Evolutionary conservation across 2,797 vertebrate genomes (phyloP).

Genomic region (Cirrhinus mrigala): DNA sequence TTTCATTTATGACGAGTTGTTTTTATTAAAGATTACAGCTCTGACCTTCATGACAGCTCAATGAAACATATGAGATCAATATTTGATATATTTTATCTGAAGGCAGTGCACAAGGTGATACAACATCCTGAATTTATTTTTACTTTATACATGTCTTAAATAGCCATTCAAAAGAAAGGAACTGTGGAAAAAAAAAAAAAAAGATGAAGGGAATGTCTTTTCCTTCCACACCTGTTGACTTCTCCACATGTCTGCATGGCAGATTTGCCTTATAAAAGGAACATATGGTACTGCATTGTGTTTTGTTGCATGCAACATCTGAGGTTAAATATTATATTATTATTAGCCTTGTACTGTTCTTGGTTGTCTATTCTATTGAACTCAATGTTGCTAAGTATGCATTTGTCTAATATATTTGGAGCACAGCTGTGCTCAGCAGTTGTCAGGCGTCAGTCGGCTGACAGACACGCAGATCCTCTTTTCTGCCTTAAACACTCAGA

Average conservation of each 20-base stretch:
- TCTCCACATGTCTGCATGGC: neutral
- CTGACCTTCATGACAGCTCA: neutral
- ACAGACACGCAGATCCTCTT: conserved; percentile 24
- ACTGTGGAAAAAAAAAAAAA: neutral
- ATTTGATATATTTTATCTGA: neutral
- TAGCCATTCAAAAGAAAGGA: neutral
- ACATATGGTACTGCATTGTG: neutral
- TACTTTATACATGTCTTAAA: neutral
- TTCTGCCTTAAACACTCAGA: conserved; percentile 22
- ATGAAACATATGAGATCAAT: neutral
- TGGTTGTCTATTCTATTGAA: neutral
- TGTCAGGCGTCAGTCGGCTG: conserved; percentile 46
- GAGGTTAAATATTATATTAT: conserved; percentile 20
- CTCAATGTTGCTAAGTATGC: conserved; percentile 24
- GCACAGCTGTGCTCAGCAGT: conserved; percentile 50
- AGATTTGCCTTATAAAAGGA: conserved; percentile 14
- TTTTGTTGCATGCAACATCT: neutral
- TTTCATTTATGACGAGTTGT: neutral
- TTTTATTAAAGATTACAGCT: neutral
- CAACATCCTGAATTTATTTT: neutral
- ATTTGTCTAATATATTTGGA: conserved; percentile 49
- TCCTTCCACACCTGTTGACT: conserved; percentile 38
- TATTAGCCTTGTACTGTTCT: conserved; percentile 1
- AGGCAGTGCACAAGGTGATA: neutral
- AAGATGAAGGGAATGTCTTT: neutral